Conservation (phyloP, 1,140 invertebrate genomes). For the Littorina saxatilis region DNA sequence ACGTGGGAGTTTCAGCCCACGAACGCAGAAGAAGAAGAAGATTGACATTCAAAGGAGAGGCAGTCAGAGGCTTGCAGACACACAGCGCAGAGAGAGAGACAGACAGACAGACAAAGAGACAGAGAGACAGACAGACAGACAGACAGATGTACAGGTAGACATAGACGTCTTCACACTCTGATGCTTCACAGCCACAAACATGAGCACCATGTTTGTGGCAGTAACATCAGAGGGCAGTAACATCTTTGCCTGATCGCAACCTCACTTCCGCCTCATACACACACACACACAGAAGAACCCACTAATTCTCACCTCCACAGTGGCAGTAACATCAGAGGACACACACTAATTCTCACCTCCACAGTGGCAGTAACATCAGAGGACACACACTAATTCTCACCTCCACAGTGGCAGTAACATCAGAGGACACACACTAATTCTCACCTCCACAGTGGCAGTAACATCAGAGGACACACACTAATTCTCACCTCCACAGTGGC, state of each 20-base stretch:
- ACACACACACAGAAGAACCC: background rate
- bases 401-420: no score
- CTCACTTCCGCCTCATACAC: background rate
- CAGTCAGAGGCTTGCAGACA: no score
- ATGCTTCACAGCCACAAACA: no score
- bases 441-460: background rate
- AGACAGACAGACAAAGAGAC: background rate
- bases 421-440: background rate
- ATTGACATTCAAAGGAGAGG: no score
- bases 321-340: background rate
- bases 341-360: background rate
- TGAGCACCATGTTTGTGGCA: conserved; percentile 57
- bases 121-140: background rate
- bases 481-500: no score
- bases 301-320: background rate
- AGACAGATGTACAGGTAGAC: background rate
- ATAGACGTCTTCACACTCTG: no score
- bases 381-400: no score
- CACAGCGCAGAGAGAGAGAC: conserved; percentile 84
- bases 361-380: background rate
- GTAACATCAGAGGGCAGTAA: conserved; percentile 63
- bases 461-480: no score
- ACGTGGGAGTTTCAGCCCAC: no score
- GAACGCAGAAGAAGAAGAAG: no score
- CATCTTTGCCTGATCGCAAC: conserved; percentile 85